Evolutionary conservation across 2,113 vertebrate genomes (phyloP).

Genomic region (Platycercus adscitus): DNA sequence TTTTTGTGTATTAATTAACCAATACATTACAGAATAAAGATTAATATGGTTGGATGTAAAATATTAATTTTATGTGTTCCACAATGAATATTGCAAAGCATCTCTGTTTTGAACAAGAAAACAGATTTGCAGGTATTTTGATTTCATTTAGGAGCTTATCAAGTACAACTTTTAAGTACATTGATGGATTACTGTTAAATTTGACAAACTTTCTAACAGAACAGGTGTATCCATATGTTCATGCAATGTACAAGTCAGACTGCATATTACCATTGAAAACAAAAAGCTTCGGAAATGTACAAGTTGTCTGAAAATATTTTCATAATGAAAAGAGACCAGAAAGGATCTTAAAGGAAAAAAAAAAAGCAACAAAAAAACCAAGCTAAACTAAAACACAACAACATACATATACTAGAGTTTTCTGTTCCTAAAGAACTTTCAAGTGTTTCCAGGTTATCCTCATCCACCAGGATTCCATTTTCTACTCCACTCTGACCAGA

Average conservation of each 20-base stretch:
- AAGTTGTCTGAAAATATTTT: neutral
- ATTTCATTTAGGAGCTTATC: neutral
- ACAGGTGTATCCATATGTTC: accelerated
- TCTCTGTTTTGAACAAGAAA: neutral
- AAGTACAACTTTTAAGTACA: neutral
- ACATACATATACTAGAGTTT: constrained; percentile 75
- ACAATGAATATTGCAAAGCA: neutral
- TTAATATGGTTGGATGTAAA: neutral
- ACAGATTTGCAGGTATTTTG: neutral
- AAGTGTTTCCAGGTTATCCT: constrained; percentile 71
- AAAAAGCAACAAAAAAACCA: neutral
- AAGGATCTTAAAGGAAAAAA: neutral
- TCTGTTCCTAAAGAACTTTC: constrained; percentile 76
- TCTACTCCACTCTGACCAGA: constrained; percentile 70
- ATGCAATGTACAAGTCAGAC: neutral
- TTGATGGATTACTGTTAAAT: neutral
- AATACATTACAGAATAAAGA: neutral
- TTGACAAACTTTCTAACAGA: neutral
- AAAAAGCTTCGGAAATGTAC: neutral
- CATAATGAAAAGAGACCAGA: neutral
- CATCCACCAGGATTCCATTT: constrained; percentile 69
- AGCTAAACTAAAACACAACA: neutral
- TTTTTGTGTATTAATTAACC: neutral
- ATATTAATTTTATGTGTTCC: neutral
- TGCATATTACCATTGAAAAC: neutral